These are phyloP conservation scores for Typhlomys cinereus DNA, from an alignment of 2,113 vertebrate genomes.

Conservation along the genomic window DNA sequence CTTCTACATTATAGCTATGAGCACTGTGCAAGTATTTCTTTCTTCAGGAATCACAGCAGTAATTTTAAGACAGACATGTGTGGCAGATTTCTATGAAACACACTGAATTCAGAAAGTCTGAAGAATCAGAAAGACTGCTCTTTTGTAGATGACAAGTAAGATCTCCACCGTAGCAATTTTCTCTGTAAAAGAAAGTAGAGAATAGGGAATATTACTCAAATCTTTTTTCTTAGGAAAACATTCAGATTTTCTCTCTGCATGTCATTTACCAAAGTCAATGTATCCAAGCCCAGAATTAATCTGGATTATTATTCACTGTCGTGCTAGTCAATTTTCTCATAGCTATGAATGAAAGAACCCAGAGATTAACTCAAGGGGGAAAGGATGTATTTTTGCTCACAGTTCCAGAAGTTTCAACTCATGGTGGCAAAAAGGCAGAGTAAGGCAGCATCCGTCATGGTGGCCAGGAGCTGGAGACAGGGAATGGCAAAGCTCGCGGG, in stretches of 20 bases:
- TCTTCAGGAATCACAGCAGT: conserved; percentile 20
- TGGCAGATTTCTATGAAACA: background rate
- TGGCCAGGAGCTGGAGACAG: background rate
- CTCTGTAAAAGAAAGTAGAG: background rate
- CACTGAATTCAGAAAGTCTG: background rate
- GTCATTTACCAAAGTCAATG: background rate
- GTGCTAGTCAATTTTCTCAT: background rate
- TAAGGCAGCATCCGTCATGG: too few species aligned
- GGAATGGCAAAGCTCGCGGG: too few species aligned
- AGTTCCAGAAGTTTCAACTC: background rate
- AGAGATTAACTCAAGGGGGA: background rate
- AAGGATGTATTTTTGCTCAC: background rate
- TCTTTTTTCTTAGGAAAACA: background rate
- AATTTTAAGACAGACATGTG: background rate
- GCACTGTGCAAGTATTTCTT: background rate
- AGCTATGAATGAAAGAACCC: background rate
- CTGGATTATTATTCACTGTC: background rate
- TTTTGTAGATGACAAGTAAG: background rate
- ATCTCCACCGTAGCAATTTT: background rate
- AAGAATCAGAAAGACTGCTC: background rate
- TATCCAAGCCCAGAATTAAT: background rate
- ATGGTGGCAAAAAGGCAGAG: background rate
- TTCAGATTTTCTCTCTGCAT: background rate
- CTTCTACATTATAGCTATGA: background rate
- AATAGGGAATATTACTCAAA: background rate